phyloP scores from a whole-genome alignment of 2,888 invertebrate genomes.

The Aleiodes leptofemur region DNA sequence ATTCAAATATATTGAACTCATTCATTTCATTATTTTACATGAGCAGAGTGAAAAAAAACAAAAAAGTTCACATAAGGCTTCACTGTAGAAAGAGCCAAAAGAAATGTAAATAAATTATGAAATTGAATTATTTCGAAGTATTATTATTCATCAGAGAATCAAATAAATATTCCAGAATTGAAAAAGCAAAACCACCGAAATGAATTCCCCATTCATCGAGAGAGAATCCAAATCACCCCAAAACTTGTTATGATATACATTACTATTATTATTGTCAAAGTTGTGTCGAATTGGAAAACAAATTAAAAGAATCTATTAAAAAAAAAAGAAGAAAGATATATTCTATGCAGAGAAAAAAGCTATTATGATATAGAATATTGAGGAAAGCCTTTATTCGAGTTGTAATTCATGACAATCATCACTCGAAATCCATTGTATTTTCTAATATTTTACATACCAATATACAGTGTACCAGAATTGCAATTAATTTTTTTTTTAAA shows the following conservation, averaged over 20 bases:
- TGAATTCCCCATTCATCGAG: not conserved
- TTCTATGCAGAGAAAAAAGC: slow-evolving; percentile 1
- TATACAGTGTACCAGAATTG: slow-evolving; percentile 53
- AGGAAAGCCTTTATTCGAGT: not conserved
- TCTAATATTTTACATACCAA: slow-evolving; percentile 58
- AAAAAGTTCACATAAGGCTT: slow-evolving; percentile 8
- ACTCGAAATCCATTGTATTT: slow-evolving; percentile 38
- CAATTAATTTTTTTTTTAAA: slow-evolving; percentile 37
- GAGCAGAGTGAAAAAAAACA: slow-evolving; percentile 21
- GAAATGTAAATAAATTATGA: slow-evolving; percentile 29
- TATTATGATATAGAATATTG: not conserved
- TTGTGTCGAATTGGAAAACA: slow-evolving; percentile 66
- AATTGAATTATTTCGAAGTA: not conserved
- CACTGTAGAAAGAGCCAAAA: slow-evolving; percentile 20
- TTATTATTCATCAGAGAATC: slow-evolving; percentile 26
- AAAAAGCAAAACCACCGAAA: not conserved
- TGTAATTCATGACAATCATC: not conserved
- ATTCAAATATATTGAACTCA: slow-evolving; percentile 33
- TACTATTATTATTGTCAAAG: slow-evolving; percentile 71
- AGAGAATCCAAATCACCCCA: too few species aligned
- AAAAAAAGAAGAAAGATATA: slow-evolving; percentile 2
- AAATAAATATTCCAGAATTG: slow-evolving; percentile 8
- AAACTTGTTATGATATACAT: slow-evolving; percentile 63
- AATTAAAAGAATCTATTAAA: not conserved
- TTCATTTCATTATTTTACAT: slow-evolving; percentile 26